phyloP scores from a whole-genome alignment of 2,888 invertebrate species.

The Drosophila mulleri region DNA sequence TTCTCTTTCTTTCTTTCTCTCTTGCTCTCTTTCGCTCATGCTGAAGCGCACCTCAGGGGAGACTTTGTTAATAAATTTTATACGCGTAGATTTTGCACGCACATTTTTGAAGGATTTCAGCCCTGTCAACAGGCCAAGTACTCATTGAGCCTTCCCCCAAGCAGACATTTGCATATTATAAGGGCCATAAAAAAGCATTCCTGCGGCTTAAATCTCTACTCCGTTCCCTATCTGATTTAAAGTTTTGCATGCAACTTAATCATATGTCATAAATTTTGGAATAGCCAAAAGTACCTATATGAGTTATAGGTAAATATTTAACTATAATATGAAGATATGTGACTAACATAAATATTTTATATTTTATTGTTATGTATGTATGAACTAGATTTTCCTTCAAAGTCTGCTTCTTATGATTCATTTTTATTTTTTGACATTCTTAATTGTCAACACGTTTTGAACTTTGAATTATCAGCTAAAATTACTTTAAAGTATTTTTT shows the following conservation, averaged over 20 bases:
- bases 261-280: background rate
- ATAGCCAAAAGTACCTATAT: background rate
- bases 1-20: slow-evolving; percentile 6
- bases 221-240: slow-evolving; percentile 17
- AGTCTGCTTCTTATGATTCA: background rate
- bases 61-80: slow-evolving; percentile 73
- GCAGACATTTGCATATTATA: slow-evolving; percentile 37
- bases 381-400: background rate
- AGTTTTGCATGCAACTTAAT: background rate
- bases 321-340: no score
- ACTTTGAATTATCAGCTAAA: background rate
- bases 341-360: background rate
- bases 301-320: background rate
- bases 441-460: background rate
- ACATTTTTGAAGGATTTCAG: slow-evolving; percentile 40
- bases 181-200: slow-evolving; percentile 9
- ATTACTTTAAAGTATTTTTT: background rate
- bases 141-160: slow-evolving; percentile 23
- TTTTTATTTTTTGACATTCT: background rate
- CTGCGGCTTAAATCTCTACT: slow-evolving; percentile 28
- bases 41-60: slow-evolving; percentile 41
- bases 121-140: slow-evolving; percentile 20
- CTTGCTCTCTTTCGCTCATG: slow-evolving; percentile 18
- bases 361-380: background rate
- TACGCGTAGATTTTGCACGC: slow-evolving; percentile 73